These are phyloP conservation scores for Drosophila tristis DNA, from an alignment of 1,140 invertebrate genomes.

Conservation along the genomic window DNA sequence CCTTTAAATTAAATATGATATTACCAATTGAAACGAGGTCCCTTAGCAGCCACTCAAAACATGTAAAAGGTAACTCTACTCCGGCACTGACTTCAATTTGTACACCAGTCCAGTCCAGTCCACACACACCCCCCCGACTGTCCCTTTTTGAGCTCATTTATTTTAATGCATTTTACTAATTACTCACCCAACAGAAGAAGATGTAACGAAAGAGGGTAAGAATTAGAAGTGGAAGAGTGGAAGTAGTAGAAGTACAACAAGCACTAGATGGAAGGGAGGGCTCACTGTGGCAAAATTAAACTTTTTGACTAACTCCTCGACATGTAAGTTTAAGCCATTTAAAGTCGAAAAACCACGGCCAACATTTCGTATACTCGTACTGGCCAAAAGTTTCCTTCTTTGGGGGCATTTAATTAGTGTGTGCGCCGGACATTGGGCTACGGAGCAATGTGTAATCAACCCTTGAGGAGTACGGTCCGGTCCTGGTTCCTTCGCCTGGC, in stretches of 20 bases:
- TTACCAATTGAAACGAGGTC: not conserved
- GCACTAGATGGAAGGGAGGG: constrained; percentile 19
- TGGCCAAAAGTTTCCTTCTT: constrained; percentile 51
- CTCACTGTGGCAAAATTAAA: constrained; percentile 47
- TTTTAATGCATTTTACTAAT: constrained; percentile 80
- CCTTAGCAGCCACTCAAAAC: constrained; percentile 23
- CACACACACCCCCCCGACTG: not conserved
- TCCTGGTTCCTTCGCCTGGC: constrained; percentile 13
- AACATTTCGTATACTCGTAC: constrained; percentile 50
- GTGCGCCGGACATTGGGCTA: constrained; percentile 2
- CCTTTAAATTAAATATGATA: constrained; percentile 21
- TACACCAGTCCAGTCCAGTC: not conserved
- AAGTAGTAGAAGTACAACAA: constrained; percentile 18
- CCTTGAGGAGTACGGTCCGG: constrained; percentile 24
- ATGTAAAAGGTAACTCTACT: constrained; percentile 25
- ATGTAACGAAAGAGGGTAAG: constrained; percentile 20
- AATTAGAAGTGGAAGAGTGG: constrained; percentile 23
- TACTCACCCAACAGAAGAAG: constrained; percentile 48
- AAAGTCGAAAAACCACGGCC: constrained; percentile 51
- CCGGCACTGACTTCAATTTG: constrained; percentile 17
- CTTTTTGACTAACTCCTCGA: constrained; percentile 70
- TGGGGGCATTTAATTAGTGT: constrained; percentile 66
- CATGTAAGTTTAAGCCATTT: constrained; percentile 71
- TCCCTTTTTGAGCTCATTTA: constrained; percentile 57
- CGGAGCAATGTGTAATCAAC: constrained; percentile 52